Base-by-base conservation (phyloP, 2,797 vertebrate species). In the Echeneis naucrates region DNA sequence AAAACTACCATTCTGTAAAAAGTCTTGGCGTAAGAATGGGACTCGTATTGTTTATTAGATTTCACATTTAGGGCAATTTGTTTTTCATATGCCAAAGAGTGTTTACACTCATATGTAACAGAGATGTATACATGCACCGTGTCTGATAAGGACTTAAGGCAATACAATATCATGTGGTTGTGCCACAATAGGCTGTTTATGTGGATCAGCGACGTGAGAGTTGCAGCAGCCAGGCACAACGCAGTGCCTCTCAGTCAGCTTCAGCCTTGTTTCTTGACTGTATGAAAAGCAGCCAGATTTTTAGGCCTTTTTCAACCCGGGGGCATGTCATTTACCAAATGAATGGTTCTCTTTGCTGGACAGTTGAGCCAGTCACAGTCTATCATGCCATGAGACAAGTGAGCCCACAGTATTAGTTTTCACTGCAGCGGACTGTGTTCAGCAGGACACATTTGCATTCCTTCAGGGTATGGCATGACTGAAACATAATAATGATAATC, bases 281-380 rank as follows among this genome's bases (percentile, higher is more conserved):
- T 79, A 76, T 88, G 88, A 90, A 92, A 90, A 86, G 88, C 85
- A 64, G 85, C 73, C 89, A 84, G 87, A 83, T 88, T 91, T 87
- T 87, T 68, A 69, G 72, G 75, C 80, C 70, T 10, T 72, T 84
- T 80, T 84, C 77, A 61, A 88, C 88, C 90, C 78, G 68, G 80
- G 88, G 90, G 84, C 92, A 86, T 80, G 92, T 92, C 89, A 89
- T 90, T 91, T 72, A 83, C 72, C 14, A 89, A 87, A 93, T 93
- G 92, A 94, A 93, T 92, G 87, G 80, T 79, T 75, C 87, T 91
- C 82, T 92, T 85, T 86, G 89, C 80, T 86, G 79, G 87, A 92
- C 93, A 89, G 90, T 93, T 63, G 79, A 77, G 87, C 85, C 75
- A 90, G 87, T 92, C 86, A 91, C 78, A 85, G 83, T 83, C 76